Evolutionary conservation across 2,888 invertebrate species (phyloP), one percentile per base, ranked within the genome.

Genomic region (Drosophila algonquin): DNA sequence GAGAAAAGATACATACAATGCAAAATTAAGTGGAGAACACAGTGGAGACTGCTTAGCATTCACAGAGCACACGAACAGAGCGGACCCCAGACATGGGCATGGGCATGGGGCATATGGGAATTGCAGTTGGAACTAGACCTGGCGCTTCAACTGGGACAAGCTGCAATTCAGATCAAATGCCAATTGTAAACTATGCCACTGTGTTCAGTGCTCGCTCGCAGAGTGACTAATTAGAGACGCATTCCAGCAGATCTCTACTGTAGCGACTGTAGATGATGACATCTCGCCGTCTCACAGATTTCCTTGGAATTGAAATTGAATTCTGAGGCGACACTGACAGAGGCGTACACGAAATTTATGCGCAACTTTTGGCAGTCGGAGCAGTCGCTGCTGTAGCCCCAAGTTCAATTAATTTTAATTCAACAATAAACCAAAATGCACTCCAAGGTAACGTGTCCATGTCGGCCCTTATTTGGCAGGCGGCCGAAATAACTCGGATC

Each of bases 361-460:
- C 79, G 50, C 69, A 47, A 71, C 46, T 70, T 70, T 70, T 59
- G 71, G 53, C 55, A 54, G 54, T 70, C 61, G 55, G 52, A 24
- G 40, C 12, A 35, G 35, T 35, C 12, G 12, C 35, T 35, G 73
- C 44, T 72, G 62, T 54, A 64, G 63, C 58, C 61, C 61, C 58
- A 77, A 77, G 73, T 78, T 73, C 87, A 85, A 85, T 85, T 85
- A 77, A 85, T 79, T 88, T 87, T 77, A 88, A 85, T 85, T 88
- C 75, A 81, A 73, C 69, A 80, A 69, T 67, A 56, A 71, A 71
- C 52, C 47, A 44, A 58, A 64, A 57, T 63, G 72, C 54, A 58
- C 59, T 62, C 83, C 84, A 83, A 83, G 83, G 83, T 80, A 79
- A 75, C 65, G 67, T 53, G 73, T 45, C 76, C 79, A 76, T 84